Evolutionary conservation across 2,113 vertebrate genomes (phyloP), one percentile per base, ranked within the genome.

Genomic region (Corvus hawaiiensis): DNA sequence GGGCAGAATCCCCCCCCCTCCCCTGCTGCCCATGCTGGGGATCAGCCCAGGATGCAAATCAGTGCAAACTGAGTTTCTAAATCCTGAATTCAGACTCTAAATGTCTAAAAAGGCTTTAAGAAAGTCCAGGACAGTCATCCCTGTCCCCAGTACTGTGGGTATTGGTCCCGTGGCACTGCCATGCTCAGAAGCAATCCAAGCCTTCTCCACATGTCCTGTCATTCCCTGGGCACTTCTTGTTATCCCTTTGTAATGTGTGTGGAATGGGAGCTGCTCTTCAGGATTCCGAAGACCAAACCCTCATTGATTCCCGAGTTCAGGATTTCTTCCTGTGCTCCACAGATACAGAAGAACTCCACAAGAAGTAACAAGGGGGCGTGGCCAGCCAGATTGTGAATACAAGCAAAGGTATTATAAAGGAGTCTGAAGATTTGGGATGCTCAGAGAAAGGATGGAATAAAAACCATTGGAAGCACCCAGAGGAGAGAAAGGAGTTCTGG

Each of bases 231-330:
- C 19, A 76, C 13, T 52, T 46, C 27, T 44, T 35, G 9, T 59
- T 23, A 72, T 52, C 16, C 44, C 39, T 79, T 12, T 46, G 35
- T 10, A 35, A 85, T 4, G 4, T 19, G 23, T n/a, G 44, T 56
- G 54, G 44, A 51, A 63, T 2, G n/a, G 43, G 52, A 84, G 55
- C 48, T 87, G 56, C 61, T 59, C 3, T 44, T 21, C 16, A 35
- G 43, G 26, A n/a, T 63, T 51, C 39, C 58, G 18, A 32, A 71
- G 21, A 61, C 7, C 7, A 16, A 93, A 72, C 1, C 9, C 33
- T 64, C 9, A 0, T 14, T 11, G 20, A 39, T 55, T 55, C 27
- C 4, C 0, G 0, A 78, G 35, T 37, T 77, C 16, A 48, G 48
- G 76, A 78, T 54, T 91, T 59, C 24, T 32, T 71, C 62, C 19